A percentile compares a stretch with the other conserved stretches of the same genome.
phyloP scores from a whole-genome alignment of 2,113 vertebrate genomes.

The Pipra filicauda region DNA sequence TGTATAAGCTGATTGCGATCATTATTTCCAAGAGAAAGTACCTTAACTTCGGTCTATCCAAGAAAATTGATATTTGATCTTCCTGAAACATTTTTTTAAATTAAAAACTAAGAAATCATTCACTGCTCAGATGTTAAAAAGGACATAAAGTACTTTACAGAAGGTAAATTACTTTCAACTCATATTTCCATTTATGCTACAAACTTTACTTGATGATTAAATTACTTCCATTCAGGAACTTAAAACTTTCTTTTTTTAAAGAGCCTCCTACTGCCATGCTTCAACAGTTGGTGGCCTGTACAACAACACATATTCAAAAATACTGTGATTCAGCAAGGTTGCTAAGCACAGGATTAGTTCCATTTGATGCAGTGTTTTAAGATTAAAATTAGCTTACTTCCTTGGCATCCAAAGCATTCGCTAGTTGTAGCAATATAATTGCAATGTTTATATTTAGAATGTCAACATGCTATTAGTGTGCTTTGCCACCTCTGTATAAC shows the following conservation, averaged over 20 bases:
- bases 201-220: background rate
- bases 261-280: background rate
- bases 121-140: background rate
- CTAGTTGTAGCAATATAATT: conserved; percentile 30
- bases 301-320: background rate
- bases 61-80: background rate
- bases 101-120: background rate
- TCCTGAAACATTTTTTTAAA: background rate
- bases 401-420: background rate
- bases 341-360: background rate
- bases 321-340: background rate
- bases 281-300: background rate
- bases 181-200: background rate
- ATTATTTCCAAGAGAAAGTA: background rate
- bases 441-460: conserved; percentile 47
- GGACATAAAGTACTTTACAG: background rate
- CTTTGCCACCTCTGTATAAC: conserved; percentile 11
- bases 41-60: background rate
- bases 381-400: conserved; percentile 1
- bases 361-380: background rate
- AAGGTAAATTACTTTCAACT: background rate
- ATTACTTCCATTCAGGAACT: background rate
- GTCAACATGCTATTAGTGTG: conserved; percentile 28
- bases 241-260: background rate
- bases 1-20: background rate